phyloP scores from a whole-genome alignment of 2,888 invertebrate species.

The Sceliomorpha sp. region DNA sequence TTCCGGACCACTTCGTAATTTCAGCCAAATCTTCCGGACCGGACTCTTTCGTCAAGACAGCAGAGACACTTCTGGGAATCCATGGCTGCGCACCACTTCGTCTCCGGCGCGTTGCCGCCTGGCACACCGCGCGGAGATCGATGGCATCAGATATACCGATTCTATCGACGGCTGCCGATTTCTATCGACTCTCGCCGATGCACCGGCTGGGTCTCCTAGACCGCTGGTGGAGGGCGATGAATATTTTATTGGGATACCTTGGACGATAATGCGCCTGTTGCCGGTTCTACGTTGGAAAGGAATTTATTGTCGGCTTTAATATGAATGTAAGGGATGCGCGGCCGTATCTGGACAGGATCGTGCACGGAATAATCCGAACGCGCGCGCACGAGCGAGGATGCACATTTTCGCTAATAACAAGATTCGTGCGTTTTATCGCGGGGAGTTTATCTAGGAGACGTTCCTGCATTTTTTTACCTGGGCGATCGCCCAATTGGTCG shows the following conservation, averaged over 20 bases:
- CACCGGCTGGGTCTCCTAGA: slow-evolving; percentile 7
- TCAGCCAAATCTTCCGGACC: too few species aligned
- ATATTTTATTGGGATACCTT: slow-evolving; percentile 49
- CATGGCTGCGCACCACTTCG: slow-evolving; percentile 4
- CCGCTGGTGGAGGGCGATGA: slow-evolving; percentile 35
- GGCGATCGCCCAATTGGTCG: too few species aligned
- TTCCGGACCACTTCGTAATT: neutral
- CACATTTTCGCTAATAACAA: slow-evolving; percentile 44
- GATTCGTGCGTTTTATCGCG: slow-evolving; percentile 41
- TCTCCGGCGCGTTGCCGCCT: slow-evolving; percentile 44
- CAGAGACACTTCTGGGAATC: slow-evolving; percentile 30
- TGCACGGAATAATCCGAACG: slow-evolving; percentile 50
- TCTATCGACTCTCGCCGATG: slow-evolving; percentile 24
- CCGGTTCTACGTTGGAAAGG: neutral
- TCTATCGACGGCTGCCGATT: slow-evolving; percentile 24
- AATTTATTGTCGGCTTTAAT: slow-evolving; percentile 54
- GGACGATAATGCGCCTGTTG: slow-evolving; percentile 33
- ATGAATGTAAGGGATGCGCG: slow-evolving; percentile 47
- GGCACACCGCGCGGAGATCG: slow-evolving; percentile 19
- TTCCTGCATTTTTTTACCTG: slow-evolving; percentile 45
- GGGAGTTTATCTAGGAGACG: slow-evolving; percentile 41
- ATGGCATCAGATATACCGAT: slow-evolving; percentile 28
- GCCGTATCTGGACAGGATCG: slow-evolving; percentile 34
- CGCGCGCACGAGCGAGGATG: slow-evolving; percentile 2
- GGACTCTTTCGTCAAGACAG: neutral